Evolutionary conservation across 92 coral and sea anemone species (phyloP), one percentile per base, ranked within the genome.

Genomic region (Parazoanthus atlanticus): DNA sequence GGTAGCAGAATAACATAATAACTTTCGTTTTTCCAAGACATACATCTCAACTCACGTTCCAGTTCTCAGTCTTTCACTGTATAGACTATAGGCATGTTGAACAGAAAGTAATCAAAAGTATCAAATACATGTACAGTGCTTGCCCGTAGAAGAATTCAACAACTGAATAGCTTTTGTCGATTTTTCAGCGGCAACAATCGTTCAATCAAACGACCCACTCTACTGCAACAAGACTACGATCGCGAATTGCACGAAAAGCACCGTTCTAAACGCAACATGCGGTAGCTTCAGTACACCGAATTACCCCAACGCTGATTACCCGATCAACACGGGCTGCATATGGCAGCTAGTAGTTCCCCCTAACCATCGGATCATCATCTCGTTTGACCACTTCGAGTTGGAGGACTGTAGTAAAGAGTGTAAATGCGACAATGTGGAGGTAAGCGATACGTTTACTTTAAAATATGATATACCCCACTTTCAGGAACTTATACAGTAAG

Each of bases 341-440:
- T 84, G 87, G 87, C 69, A 13, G 15, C 78, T 84, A 38, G 46
- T 46, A 21, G 87, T 84, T 49, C 87, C 87, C 52, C 46, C 26
- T 16, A 61, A 72, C 16, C 41, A 84, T 3, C 78, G 78, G 10
- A 40, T 84, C 40, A 29, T 84, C 52, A 69, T 84, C 67, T 69
- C 87, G n/a, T 84, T 84, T 70, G 78, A 84, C 13, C 56, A 70
- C 40, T 84, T 84, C 28, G 56, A 84, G 32, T 3, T 84, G 64
- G 87, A 84, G 38, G 87, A 84, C 66, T 84, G 87, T 1, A 84
- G 78, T 15, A 71, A 70, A 11, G 79, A 75, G 25, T 84, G 87
- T 70, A 84, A 84, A 21, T 84, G 87, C 28, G 87, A 84, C 77
- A 84, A 84, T 49, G 38, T 84, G 78, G 87, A 70, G 78, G 84